Evolutionary conservation across 92 coral and sea anemone genomes (phyloP).

Genomic region (Zoanthus sociatus): DNA sequence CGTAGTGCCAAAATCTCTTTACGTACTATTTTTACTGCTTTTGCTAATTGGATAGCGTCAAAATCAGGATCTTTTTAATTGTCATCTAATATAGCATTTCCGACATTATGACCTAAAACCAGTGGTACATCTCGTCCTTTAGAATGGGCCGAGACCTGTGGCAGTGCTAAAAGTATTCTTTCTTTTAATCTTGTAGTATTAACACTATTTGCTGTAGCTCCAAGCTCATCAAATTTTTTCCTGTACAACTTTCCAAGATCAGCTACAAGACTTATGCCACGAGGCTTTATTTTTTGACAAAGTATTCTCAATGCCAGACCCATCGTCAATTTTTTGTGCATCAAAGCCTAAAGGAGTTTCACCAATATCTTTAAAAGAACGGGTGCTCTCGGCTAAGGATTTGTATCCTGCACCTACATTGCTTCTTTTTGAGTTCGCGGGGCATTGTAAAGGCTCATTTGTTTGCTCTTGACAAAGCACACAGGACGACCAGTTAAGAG

Average conservation of each 20-base stretch:
- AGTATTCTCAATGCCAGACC: constrained; percentile 48
- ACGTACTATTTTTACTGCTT: constrained; percentile 39
- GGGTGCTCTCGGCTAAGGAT: constrained; percentile 41
- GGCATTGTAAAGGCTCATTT: constrained; percentile 51
- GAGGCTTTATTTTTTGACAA: constrained; percentile 28
- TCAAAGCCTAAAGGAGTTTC: constrained; percentile 32
- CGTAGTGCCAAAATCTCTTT: background rate
- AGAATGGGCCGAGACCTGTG: constrained; percentile 27
- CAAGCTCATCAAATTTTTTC: constrained; percentile 29
- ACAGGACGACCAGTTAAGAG: constrained; percentile 26
- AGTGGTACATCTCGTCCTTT: constrained; percentile 41
- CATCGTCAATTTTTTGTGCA: constrained; percentile 50
- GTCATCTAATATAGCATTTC: constrained; percentile 45
- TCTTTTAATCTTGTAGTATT: too few relatives aligned
- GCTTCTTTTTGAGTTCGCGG: constrained; percentile 19
- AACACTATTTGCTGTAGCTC: background rate
- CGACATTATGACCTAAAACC: background rate
- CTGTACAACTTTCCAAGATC: too few relatives aligned
- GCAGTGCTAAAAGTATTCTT: too few relatives aligned
- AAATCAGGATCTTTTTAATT: constrained; percentile 47
- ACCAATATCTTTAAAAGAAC: constrained; percentile 38
- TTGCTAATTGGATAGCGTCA: constrained; percentile 4
- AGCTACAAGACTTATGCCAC: constrained; percentile 56
- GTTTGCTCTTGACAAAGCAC: constrained; percentile 54
- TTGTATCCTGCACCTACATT: constrained; percentile 49